phyloP scores from a whole-genome alignment of 2,888 invertebrate genomes.

The Scrobipalpa costella region DNA sequence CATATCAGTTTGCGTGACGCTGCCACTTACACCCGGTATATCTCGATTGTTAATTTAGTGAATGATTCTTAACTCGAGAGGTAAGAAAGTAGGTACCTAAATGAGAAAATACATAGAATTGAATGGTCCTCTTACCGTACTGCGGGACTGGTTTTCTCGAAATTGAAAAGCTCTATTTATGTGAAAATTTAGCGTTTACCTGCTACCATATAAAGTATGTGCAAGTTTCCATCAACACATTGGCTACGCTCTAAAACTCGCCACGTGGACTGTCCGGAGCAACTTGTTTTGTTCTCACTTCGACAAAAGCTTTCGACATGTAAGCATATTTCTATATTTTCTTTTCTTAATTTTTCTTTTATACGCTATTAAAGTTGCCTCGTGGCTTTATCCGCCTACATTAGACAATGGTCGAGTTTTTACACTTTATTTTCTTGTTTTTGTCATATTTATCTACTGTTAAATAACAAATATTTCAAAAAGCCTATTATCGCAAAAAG shows the following conservation, averaged over 20 bases:
- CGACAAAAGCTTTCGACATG: not conserved
- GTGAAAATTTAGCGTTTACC: conserved; percentile 34
- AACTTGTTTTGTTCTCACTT: not conserved
- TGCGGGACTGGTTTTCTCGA: too few species aligned
- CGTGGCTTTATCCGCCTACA: too few species aligned
- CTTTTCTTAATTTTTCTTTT: not conserved
- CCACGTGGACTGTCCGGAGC: not conserved
- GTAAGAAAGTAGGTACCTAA: not conserved
- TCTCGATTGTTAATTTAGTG: too few species aligned
- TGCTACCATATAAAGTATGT: conserved; percentile 39
- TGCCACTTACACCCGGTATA: too few species aligned
- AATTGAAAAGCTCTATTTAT: conserved; percentile 6
- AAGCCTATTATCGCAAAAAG: too few species aligned
- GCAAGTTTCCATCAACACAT: conserved; percentile 11
- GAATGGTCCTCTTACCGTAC: too few species aligned
- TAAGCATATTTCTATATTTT: not conserved
- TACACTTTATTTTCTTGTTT: too few species aligned
- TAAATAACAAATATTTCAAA: too few species aligned
- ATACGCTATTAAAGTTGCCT: not conserved
- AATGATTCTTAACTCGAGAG: too few species aligned
- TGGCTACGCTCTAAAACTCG: not conserved
- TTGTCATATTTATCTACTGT: too few species aligned
- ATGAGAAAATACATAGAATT: too few species aligned
- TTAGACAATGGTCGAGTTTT: not conserved
- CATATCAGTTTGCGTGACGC: too few species aligned